Conservation (phyloP, 2,113 vertebrate genomes). For the Erpornis zantholeuca region DNA sequence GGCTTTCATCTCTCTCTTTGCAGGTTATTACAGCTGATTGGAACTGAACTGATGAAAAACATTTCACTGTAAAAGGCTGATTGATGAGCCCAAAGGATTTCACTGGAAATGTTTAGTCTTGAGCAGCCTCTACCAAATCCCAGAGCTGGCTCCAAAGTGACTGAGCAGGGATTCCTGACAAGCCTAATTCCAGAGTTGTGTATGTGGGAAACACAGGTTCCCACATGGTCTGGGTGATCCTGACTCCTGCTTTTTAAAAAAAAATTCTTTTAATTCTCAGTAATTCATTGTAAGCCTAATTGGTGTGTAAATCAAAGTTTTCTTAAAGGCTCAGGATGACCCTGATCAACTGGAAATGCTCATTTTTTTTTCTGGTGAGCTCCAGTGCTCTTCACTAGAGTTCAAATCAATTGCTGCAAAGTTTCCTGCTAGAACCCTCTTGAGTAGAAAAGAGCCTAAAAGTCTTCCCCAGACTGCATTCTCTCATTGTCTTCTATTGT, state of each 20-base stretch:
- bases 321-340: not conserved
- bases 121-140: not conserved
- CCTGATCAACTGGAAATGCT: not conserved
- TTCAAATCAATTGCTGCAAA: not conserved
- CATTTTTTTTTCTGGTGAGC: not conserved
- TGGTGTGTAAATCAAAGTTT: not conserved
- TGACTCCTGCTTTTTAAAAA: not conserved
- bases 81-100: not conserved
- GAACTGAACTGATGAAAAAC: not conserved
- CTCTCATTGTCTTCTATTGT: not conserved
- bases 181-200: not conserved
- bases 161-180: not conserved
- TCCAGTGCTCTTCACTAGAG: not conserved
- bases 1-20: not conserved
- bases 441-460: not conserved
- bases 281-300: not conserved
- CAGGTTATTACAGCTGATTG: not conserved
- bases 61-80: not conserved
- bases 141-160: not conserved
- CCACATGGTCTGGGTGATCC: not conserved
- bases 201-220: not conserved
- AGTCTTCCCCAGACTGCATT: not conserved
- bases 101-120: not conserved
- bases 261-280: not conserved
- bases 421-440: not conserved